phyloP scores from a whole-genome alignment of 2,113 vertebrate species.

The Coracopsis vasa region DNA sequence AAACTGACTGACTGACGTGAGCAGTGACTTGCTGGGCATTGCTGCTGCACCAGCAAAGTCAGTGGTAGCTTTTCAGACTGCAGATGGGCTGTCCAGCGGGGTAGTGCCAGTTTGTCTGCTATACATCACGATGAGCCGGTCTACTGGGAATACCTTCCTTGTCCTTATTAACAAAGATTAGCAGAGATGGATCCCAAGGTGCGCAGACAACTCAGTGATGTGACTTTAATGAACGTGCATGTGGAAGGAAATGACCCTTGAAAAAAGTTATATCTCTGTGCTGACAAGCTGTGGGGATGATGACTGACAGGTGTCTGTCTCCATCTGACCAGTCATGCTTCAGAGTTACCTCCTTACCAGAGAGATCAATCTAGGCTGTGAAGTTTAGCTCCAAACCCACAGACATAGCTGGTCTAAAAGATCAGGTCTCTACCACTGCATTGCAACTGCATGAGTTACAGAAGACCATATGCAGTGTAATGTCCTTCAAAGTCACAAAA shows the following conservation, averaged over 20 bases:
- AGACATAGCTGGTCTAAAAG: not conserved
- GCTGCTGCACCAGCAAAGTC: not conserved
- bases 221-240: fast-evolving
- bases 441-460: not conserved
- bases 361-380: not conserved
- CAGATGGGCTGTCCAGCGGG: not conserved
- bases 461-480: not conserved
- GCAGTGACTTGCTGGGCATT: not conserved
- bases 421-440: not conserved
- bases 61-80: not conserved
- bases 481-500: not conserved
- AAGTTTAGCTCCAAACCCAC: not conserved
- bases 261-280: not conserved
- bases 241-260: not conserved
- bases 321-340: not conserved
- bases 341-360: not conserved
- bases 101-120: not conserved
- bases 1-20: not conserved
- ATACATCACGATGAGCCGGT: not conserved
- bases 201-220: fast-evolving
- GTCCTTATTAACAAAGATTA: not conserved
- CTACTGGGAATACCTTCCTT: not conserved
- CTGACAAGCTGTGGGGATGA: not conserved
- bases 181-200: not conserved
- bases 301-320: not conserved